Base-by-base conservation (phyloP, 2,797 vertebrate genomes). In the Molothrus ater region DNA sequence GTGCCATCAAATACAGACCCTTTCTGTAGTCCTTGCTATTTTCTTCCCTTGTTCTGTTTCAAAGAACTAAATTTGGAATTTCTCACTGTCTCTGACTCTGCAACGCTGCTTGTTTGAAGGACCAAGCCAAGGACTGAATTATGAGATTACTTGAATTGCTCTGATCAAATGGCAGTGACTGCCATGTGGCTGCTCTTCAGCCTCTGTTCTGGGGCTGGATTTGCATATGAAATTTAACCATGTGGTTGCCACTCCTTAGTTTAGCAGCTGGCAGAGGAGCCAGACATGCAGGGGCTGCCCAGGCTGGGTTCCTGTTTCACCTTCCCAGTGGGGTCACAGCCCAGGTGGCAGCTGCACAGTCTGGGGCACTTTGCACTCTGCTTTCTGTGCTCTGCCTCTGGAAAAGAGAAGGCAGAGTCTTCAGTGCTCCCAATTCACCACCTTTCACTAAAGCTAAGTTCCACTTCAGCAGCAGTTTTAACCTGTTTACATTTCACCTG, bases 211-310 rank as follows among this genome's bases (percentile, higher is more conserved):
- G 78, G 40, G 75, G 38, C 42, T 88, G 87, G 40, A 80, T 92
- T 92, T 96, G 73, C 87, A 86, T 90, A 34, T 63, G 70, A 73
- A 81, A 34, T 86, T 92, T 91, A 95, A 84, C 87, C 31, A 2
- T 76, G 40, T 80, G 80, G 31, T 72, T 78, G 82, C 80, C 82
- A 25, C 48, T 64, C 17, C 53, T 72, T 51, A 28, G 56, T 69
- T 80, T 17, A 24, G 9, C 43, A 54, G 40, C 50, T 88, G 70
- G 70, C 81, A 90, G 47, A 90, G 91, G 69, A 86, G 75, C 18
- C 7, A 82, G 69, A 21, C 3, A 0, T n/a, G 59, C 59, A 78
- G 86, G 42, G 64, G 74, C 72, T 80, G 92, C 73, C 85, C 65
- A 38, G 63, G 26, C 63, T 84, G 85, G 87, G 50, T 79, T 88